Percentiles rank a stretch among this genome's conserved stretches.
phyloP scores from a whole-genome alignment of 2,113 vertebrate species.

The Oryzias javanicus region DNA sequence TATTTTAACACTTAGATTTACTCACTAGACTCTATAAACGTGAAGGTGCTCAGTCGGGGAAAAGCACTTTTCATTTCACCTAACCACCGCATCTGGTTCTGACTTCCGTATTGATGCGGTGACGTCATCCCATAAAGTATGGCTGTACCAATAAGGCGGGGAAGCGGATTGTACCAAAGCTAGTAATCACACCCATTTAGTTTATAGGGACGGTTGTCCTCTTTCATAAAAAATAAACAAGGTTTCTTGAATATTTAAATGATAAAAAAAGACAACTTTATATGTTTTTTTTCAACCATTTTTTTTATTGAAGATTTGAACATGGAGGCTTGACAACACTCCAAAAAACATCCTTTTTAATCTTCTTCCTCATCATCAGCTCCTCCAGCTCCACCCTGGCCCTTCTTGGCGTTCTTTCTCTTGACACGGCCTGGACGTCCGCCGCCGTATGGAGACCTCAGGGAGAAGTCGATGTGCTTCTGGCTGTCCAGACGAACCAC shows the following conservation, averaged over 20 bases:
- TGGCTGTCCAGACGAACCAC: conserved; percentile 93
- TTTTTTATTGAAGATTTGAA: conserved; percentile 74
- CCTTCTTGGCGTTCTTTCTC: conserved; percentile 95
- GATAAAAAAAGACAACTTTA: neutral
- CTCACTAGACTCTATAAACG: too few relatives aligned
- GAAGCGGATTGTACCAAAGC: too few relatives aligned
- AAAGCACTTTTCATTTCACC: neutral
- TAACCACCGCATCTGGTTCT: neutral
- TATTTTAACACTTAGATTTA: too few relatives aligned
- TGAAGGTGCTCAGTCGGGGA: too few relatives aligned
- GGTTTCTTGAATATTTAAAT: too few relatives aligned
- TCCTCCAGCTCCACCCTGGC: conserved; percentile 84
- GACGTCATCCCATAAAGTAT: neutral
- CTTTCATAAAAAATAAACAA: too few relatives aligned
- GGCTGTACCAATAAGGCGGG: neutral
- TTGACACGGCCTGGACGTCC: conserved; percentile 90
- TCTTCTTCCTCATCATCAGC: conserved; percentile 91
- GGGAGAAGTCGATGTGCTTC: conserved; percentile 94
- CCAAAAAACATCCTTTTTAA: conserved; percentile 64
- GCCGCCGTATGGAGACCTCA: conserved; percentile 88
- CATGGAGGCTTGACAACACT: conserved; percentile 16
- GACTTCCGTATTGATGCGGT: conserved; percentile 23
- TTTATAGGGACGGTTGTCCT: too few relatives aligned
- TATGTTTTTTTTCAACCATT: neutral
- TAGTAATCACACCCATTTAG: too few relatives aligned